Evolutionary conservation across 1,140 invertebrate species (phyloP).

Genomic region (Trichonephila inaurata): DNA sequence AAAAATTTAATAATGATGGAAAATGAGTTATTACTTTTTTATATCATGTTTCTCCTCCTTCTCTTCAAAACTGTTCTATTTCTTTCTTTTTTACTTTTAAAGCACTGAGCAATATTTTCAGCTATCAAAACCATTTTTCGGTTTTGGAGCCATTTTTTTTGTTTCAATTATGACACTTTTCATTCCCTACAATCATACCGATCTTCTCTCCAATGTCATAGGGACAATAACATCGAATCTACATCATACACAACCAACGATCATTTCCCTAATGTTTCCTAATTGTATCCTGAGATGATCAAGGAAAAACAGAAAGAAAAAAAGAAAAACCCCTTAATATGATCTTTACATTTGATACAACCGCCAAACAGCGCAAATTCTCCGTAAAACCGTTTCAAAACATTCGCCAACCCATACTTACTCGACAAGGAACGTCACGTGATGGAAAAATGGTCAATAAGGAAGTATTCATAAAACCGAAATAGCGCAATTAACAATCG

Average conservation of each 20-base stretch:
- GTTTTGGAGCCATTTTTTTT: not conserved
- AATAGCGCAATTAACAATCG: slow-evolving; percentile 1
- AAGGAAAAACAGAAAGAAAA: not conserved
- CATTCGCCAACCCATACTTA: slow-evolving; percentile 5
- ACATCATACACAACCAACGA: not conserved
- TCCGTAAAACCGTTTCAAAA: not conserved
- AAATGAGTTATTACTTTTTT: too few relatives aligned
- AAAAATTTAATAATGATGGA: too few relatives aligned
- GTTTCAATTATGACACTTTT: not conserved
- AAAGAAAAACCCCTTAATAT: too few relatives aligned
- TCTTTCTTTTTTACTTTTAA: too few relatives aligned
- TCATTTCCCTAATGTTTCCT: not conserved
- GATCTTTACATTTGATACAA: not conserved
- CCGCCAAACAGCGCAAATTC: not conserved
- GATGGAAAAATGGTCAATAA: slow-evolving; percentile 18
- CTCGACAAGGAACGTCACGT: not conserved
- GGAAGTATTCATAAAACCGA: slow-evolving; percentile 37
- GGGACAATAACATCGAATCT: not conserved
- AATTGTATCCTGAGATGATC: not conserved
- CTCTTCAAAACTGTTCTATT: too few relatives aligned
- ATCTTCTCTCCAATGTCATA: not conserved
- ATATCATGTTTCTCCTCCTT: too few relatives aligned
- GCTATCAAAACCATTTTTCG: too few relatives aligned
- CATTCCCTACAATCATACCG: not conserved
- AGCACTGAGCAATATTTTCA: too few relatives aligned